Evolutionary conservation across 2,888 invertebrate genomes (phyloP), one percentile per base, ranked within the genome.

Genomic region (Antheraea assamensis): DNA sequence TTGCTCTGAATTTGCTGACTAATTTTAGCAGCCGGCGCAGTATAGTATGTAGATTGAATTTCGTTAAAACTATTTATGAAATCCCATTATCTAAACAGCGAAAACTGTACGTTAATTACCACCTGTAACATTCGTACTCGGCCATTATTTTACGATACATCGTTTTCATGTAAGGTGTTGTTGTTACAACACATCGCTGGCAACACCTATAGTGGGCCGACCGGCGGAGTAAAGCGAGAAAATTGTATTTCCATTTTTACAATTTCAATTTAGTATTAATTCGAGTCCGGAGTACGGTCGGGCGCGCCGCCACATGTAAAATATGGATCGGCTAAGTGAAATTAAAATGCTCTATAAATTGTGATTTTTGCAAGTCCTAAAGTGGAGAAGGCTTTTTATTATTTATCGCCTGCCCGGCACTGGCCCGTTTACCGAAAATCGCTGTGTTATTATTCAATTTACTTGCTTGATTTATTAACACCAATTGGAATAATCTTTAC

Each of bases 301-400:
- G 90, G 91, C 88, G 88, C 90, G 87, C 92, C 89, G 89, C 93
- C 94, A 94, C 94, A 94, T 93, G 94, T 94, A 94, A 94, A 94
- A 94, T 94, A 94, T 94, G 94, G 93, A 94, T 93, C 92, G 92
- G 91, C 94, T 94, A 94, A 94, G 94, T 94, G 94, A 94, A 94
- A 94, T 94, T 94, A 94, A 94, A 94, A 94, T 91, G 93, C 92
- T 93, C 94, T 94, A 94, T 94, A 94, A 94, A 94, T 94, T 94
- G 93, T 93, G 93, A 94, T 94, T 94, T 94, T 94, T 94, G 94
- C 94, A 94, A 94, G 94, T 94, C 93, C 94, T 92, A 93, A 94
- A 94, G 94, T 94, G 93, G 93, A 92, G 93, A 93, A 93, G 93
- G 93, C 92, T 93, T 93, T 68, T 93, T 93, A 93, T 93, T 92